Conservation (phyloP, 2,113 vertebrate species). For the Chauna torquata region DNA sequence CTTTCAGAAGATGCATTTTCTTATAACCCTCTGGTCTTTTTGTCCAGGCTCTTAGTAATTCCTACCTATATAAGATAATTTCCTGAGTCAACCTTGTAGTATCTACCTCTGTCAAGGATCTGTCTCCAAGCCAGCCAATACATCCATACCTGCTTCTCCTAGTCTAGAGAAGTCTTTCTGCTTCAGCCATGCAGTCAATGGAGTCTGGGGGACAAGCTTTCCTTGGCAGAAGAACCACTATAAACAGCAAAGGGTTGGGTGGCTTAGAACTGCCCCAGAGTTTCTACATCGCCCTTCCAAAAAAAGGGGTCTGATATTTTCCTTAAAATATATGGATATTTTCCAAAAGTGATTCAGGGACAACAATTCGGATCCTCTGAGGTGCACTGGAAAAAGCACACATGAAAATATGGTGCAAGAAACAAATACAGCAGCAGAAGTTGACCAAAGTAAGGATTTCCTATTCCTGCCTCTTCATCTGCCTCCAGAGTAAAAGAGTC, state of each 20-base stretch:
- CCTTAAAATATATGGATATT: background rate
- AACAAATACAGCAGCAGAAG: no score
- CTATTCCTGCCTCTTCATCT: no score
- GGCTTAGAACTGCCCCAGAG: background rate
- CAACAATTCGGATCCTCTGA: background rate
- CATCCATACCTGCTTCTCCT: background rate
- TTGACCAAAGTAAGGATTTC: no score
- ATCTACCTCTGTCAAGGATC: background rate
- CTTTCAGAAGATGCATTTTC: background rate
- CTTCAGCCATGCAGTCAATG: background rate
- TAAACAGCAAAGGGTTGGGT: no score
- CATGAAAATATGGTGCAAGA: no score
- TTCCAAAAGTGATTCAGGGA: background rate
- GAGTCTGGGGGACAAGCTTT: background rate
- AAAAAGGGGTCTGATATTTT: background rate
- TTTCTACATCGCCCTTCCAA: background rate
- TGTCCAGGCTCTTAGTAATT: background rate
- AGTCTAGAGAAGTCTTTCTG: background rate
- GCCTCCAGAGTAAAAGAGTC: no score
- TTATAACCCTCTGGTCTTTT: no score
- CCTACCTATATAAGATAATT: background rate
- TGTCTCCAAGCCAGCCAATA: background rate
- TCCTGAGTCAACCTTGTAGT: background rate
- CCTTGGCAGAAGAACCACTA: background rate
- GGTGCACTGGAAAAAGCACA: no score